phyloP scores from a whole-genome alignment of 2,113 vertebrate genomes.

The Boulengeromyrus knoepffleri region DNA sequence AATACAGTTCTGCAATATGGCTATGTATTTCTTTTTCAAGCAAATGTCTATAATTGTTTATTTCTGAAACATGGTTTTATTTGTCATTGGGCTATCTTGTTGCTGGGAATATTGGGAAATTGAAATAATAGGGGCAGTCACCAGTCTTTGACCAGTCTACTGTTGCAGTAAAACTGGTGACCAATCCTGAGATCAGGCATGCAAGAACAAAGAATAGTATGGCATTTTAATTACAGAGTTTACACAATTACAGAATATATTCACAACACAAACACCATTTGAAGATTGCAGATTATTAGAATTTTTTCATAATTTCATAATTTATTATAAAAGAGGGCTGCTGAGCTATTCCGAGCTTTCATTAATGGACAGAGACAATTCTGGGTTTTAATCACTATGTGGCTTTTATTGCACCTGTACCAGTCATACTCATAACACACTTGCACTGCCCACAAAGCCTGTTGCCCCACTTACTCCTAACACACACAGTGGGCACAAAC shows the following conservation, averaged over 20 bases:
- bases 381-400: too few relatives aligned
- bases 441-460: too few relatives aligned
- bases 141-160: background rate
- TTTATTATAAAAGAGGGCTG: too few relatives aligned
- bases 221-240: background rate
- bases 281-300: background rate
- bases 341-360: too few relatives aligned
- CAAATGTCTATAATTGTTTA: background rate
- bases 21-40: background rate
- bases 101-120: background rate
- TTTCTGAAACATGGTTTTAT: background rate
- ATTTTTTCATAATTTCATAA: too few relatives aligned
- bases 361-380: too few relatives aligned
- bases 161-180: too few relatives aligned
- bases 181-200: too few relatives aligned
- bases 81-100: background rate
- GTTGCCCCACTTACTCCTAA: too few relatives aligned
- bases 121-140: background rate
- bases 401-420: too few relatives aligned
- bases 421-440: too few relatives aligned
- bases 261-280: background rate
- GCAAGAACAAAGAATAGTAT: background rate
- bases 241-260: background rate
- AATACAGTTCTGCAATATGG: background rate
- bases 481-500: too few relatives aligned